These are phyloP conservation scores for Bergia puertoricense DNA, from an alignment of 92 coral and sea anemone genomes.

Conservation along the genomic window DNA sequence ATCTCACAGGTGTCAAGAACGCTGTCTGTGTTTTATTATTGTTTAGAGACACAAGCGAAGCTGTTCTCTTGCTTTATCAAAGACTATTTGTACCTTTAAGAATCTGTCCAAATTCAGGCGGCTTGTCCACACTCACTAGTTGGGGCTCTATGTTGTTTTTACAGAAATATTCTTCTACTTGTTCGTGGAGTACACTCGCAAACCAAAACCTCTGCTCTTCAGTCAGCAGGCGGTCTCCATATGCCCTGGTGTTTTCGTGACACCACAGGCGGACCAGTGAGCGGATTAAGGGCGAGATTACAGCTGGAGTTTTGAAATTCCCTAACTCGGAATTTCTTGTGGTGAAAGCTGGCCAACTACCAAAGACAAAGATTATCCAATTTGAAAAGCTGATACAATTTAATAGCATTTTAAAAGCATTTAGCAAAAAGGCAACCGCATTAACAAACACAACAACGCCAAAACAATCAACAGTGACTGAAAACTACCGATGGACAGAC, in stretches of 20 bases:
- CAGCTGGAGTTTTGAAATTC: slow-evolving; percentile 82
- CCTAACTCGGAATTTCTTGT: slow-evolving; percentile 34
- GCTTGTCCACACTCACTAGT: slow-evolving; percentile 35
- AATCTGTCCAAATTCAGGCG: slow-evolving; percentile 27
- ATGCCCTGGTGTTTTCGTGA: slow-evolving; percentile 88
- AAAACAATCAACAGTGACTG: too few species aligned
- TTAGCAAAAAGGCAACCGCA: neutral
- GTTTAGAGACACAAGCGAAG: too few species aligned
- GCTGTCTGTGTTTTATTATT: too few species aligned
- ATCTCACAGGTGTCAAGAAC: too few species aligned
- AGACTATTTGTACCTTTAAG: slow-evolving; percentile 46
- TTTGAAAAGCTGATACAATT: too few species aligned
- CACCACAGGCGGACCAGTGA: slow-evolving; percentile 94
- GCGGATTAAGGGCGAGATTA: slow-evolving; percentile 90
- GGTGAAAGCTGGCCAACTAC: slow-evolving; percentile 76
- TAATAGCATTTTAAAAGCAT: neutral
- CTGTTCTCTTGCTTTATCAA: too few species aligned
- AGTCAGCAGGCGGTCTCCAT: slow-evolving; percentile 83
- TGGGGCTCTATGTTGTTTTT: slow-evolving; percentile 49
- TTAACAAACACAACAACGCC: too few species aligned
- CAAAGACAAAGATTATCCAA: neutral
- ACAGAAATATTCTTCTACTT: slow-evolving; percentile 87
- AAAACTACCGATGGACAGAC: too few species aligned
- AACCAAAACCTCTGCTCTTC: slow-evolving; percentile 91
- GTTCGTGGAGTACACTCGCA: slow-evolving; percentile 74